Percentiles rank a stretch among this genome's conserved stretches.
phyloP scores from a whole-genome alignment of 1,140 invertebrate genomes.

The Drosophila tristis region DNA sequence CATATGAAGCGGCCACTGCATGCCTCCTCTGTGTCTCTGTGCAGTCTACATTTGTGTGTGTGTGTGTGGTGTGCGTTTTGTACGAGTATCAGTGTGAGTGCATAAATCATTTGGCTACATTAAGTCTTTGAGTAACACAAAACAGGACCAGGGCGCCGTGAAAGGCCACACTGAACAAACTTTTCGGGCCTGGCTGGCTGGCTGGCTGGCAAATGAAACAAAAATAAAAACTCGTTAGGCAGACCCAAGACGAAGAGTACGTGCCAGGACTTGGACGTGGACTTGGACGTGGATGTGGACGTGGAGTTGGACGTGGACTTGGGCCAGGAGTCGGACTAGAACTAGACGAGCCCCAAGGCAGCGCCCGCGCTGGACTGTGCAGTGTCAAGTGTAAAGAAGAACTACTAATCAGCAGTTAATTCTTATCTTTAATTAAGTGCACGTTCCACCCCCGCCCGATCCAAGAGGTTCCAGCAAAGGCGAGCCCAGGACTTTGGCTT shows the following conservation, averaged over 20 bases:
- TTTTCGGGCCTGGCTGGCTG: conserved; percentile 34
- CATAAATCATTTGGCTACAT: conserved; percentile 77
- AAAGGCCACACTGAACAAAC: conserved; percentile 25
- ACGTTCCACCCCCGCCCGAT: conserved; percentile 55
- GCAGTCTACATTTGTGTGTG: too few relatives aligned
- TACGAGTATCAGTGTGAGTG: conserved; percentile 15
- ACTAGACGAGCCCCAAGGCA: conserved; percentile 30
- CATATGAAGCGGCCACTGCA: conserved; percentile 52
- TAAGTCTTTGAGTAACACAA: conserved; percentile 31
- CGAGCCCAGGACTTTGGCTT: conserved; percentile 27
- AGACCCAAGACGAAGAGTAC: conserved; percentile 14
- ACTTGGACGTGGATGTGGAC: conserved; percentile 40
- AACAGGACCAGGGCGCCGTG: conserved; percentile 8
- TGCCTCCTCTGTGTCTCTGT: conserved; percentile 9
- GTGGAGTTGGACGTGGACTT: conserved; percentile 54
- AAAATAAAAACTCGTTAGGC: conserved; percentile 80
- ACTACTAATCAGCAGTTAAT: conserved; percentile 83
- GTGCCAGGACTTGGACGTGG: conserved; percentile 6
- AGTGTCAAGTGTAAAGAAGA: conserved; percentile 83
- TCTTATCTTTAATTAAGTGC: conserved; percentile 83
- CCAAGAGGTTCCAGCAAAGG: conserved; percentile 1
- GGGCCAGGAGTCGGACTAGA: conserved; percentile 5
- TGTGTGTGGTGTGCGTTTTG: background rate
- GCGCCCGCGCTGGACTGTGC: conserved; percentile 25
- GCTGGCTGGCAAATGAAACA: conserved; percentile 48